Conservation (phyloP, 2,888 invertebrate species). For the Phortica magna region DNA sequence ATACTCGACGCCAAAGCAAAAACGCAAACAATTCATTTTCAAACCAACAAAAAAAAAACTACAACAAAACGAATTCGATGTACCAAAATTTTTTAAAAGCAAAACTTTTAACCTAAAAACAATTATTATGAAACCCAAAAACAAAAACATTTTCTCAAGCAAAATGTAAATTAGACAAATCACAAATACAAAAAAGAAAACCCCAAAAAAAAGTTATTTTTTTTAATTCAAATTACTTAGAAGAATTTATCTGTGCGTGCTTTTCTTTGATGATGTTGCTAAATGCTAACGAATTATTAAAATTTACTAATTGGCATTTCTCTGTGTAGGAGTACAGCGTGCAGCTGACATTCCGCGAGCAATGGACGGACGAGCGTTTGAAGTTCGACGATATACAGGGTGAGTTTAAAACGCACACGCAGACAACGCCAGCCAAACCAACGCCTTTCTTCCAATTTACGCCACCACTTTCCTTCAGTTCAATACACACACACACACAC, state of each 20-base stretch:
- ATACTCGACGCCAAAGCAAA: neutral
- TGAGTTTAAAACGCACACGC: conserved; percentile 75
- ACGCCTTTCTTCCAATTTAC: no score
- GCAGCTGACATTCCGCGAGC: conserved; percentile 97
- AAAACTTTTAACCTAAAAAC: neutral
- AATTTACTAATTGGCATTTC: conserved; percentile 24
- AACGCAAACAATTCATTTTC: conserved; percentile 8
- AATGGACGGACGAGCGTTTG: conserved; percentile 96
- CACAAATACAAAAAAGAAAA: conserved; percentile 4
- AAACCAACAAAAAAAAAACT: neutral
- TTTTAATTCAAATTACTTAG: neutral
- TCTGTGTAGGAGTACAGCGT: conserved; percentile 93
- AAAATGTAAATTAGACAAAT: neutral
- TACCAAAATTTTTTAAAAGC: conserved; percentile 1
- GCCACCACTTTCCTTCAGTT: neutral
- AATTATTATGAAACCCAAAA: neutral
- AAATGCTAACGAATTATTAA: neutral
- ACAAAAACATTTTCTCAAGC: neutral
- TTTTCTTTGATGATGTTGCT: conserved; percentile 11
- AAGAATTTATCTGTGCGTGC: neutral
- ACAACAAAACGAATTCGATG: conserved; percentile 8
- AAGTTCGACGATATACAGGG: conserved; percentile 92
- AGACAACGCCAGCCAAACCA: no score
- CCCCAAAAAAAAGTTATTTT: neutral
- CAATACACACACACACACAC: neutral